Base-by-base conservation (phyloP, 2,888 invertebrate genomes). In the Orthosia gracilis region DNA sequence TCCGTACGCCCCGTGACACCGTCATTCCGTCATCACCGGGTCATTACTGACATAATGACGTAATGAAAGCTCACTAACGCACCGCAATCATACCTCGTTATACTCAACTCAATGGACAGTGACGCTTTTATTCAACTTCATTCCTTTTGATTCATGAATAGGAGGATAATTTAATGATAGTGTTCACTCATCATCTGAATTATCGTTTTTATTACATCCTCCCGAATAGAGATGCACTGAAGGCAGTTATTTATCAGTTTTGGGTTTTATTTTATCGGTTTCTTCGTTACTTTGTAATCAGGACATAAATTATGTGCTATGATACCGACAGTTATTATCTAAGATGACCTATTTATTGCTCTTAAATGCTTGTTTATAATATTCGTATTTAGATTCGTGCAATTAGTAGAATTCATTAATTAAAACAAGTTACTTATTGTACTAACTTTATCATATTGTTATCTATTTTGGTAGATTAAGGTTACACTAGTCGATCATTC, bases 31-130 rank as follows among this genome's bases (percentile, higher is more conserved):
- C 78, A 89, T 91, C 90, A 90, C 75, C 80, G 69, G 21, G 76
- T 89, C 87, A 89, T 91, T 91, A 90, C 76, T 82, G 71, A 82
- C 84, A 85, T 92, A 92, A 92, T 91, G 91, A 90, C 84, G 89
- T 90, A 90, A 92, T 93, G 90, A 91, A 90, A 84, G 88, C 84
- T 80, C 85, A 80, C 86, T 81, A 84, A 83, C 76, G 79, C 84
- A 68, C 78, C 72, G 69, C 81, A 89, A 91, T 90, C 88, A 91
- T 88, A 90, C 83, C 90, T 93, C 88, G 89, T 92, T 92, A 91
- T 82, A 81, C 76, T 40, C 65, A 84, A 87, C 84, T 89, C 83
- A 87, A 88, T 86, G 78, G 75, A 81, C 78, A 82, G 82, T 82
- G 78, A 83, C 83, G 84, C 72, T 79, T 77, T 85, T 83, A 82